Conservation (phyloP, 2,888 invertebrate genomes). For the Oscheius myriophilus region DNA sequence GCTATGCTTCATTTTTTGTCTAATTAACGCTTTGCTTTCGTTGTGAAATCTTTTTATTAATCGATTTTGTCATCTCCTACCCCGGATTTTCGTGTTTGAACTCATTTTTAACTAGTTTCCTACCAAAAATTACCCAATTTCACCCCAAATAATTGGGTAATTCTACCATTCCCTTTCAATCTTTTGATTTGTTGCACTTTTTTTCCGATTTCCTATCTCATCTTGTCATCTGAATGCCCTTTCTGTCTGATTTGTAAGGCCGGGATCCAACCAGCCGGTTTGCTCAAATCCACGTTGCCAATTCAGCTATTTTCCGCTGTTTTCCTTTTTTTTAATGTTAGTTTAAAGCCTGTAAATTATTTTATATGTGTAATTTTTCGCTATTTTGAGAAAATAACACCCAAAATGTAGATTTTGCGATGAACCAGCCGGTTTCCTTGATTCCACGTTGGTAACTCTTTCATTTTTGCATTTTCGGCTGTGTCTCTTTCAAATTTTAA, state of each 20-base stretch:
- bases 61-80: no score
- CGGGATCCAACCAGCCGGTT: neutral
- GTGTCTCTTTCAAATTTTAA: no score
- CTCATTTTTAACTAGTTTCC: no score
- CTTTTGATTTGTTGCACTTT: neutral
- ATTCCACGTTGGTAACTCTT: no score
- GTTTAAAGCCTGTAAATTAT: neutral
- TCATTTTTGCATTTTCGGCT: no score
- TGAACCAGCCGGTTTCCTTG: no score
- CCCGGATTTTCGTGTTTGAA: no score
- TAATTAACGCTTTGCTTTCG: no score
- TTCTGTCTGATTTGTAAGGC: neutral
- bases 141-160: neutral
- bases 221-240: neutral
- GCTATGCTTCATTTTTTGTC: no score
- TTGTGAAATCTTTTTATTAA: no score
- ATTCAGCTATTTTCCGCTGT: neutral
- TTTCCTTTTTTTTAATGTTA: neutral
- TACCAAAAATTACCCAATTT: constrained; percentile 3
- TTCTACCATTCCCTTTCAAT: neutral
- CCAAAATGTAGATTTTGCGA: no score
- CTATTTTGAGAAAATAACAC: neutral
- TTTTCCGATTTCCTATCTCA: neutral
- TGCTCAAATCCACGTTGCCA: neutral
- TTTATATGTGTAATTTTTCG: neutral